A percentile compares a stretch with the other conserved stretches of the same genome.
phyloP scores from a whole-genome alignment of 2,888 invertebrate genomes.

The Rhamphomyia laevipes region DNA sequence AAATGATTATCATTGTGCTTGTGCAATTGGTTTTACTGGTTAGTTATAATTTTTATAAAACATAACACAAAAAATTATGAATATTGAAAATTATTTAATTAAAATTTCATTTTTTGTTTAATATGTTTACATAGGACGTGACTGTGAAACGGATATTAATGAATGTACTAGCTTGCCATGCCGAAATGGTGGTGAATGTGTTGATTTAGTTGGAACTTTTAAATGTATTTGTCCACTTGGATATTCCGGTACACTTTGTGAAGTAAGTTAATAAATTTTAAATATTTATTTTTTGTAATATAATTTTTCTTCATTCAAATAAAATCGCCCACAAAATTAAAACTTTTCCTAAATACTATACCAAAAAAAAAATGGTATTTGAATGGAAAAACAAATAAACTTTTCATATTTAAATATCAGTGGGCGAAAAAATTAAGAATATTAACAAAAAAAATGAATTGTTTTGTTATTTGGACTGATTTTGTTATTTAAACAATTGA shows the following conservation, averaged over 20 bases:
- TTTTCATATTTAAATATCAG: too few relatives aligned
- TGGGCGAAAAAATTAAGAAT: too few relatives aligned
- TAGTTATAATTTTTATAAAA: conserved; percentile 11
- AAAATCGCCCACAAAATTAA: background rate
- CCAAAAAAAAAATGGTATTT: too few relatives aligned
- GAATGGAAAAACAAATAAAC: too few relatives aligned
- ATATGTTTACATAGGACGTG: conserved; percentile 43
- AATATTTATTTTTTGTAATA: background rate
- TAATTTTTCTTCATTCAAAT: background rate
- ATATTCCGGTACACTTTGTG: conserved; percentile 75
- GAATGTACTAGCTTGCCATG: conserved; percentile 82
- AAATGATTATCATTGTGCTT: conserved; percentile 84
- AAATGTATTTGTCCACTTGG: conserved; percentile 85
- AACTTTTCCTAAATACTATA: too few relatives aligned
- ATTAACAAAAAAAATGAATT: too few relatives aligned
- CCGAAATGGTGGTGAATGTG: conserved; percentile 81
- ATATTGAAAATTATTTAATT: background rate
- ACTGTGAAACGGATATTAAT: conserved; percentile 77
- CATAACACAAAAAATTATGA: background rate
- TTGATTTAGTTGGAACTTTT: conserved; percentile 72
- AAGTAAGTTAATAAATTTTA: conserved; percentile 58
- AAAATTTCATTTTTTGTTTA: conserved; percentile 2
- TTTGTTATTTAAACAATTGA: too few relatives aligned
- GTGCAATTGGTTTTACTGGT: conserved; percentile 72
- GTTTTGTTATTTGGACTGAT: too few relatives aligned